Base-by-base conservation (phyloP, 2,888 invertebrate genomes). In the Phyllotreta cruciferae region DNA sequence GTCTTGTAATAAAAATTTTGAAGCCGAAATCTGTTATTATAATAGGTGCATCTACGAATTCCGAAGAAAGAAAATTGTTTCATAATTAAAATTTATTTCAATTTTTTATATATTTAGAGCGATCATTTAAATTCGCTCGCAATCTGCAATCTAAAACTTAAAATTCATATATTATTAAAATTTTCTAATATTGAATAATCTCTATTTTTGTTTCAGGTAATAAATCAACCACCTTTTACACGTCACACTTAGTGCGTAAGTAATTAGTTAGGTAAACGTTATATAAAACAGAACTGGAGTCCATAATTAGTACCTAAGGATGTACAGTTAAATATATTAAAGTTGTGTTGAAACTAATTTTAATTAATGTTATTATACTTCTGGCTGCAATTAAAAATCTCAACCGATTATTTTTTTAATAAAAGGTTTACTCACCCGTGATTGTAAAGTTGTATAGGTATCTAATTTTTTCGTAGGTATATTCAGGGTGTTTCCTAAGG, bases 261-360 rank as follows among this genome's bases (percentile, higher is more conserved):
- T 61, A 55, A 35, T 39, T 49, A 47, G 41, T 61, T 56, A 55
- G 54, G 55, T 56, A 61, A 61, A 61, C 39, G 55, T 61, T 61
- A 61, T 41, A 45, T 55, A 61, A 61, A 54, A 49, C 24, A 54
- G 49, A 55, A 45, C 36, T 10, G 35, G 39, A 47, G 41, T 36
- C 24, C 37, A 39, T 50, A 49, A 57, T 44, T 56, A 24, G n/a
- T 4, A 24, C 14, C 24, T 14, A 8, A 6, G 8, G 49, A 49
- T 49, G 49, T 35, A 49, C 49, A 11, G 49, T 49, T 49, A 49
- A 49, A 49, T 2, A 9, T n/a, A 35, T 35, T 49, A 49, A 49
- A 49, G 35, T 49, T 24, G 10, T 61, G 55, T 55, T 52, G 55
- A 55, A 61, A 49, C 55, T 11, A 55, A 34, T 55, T n/a, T 55